Conservation (phyloP, 2,888 invertebrate genomes). For the Trichopoda pennipes region DNA sequence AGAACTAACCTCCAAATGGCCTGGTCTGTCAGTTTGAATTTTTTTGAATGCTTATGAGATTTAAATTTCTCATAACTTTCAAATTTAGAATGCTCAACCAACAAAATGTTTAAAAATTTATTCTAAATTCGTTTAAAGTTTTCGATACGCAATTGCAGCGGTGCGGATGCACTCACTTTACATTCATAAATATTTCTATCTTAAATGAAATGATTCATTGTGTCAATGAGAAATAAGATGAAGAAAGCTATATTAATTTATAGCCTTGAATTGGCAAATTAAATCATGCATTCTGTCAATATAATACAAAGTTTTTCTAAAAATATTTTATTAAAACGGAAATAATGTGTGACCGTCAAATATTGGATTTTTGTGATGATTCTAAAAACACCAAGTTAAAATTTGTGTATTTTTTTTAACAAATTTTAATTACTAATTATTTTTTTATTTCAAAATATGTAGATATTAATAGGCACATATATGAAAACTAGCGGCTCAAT, state of each 20-base stretch:
- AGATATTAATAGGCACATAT: no score
- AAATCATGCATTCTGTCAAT: slow-evolving; percentile 63
- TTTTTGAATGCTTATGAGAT: no score
- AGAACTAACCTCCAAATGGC: no score
- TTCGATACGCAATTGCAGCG: no score
- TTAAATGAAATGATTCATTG: no score
- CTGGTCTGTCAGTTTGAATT: no score
- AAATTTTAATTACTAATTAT: slow-evolving; percentile 45
- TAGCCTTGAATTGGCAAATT: slow-evolving; percentile 62
- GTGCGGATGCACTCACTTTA: no score
- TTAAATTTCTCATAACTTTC: no score
- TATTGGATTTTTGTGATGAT: slow-evolving; percentile 13
- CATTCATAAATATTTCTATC: no score
- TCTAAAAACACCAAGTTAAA: slow-evolving; percentile 31
- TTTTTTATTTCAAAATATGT: slow-evolving; percentile 19
- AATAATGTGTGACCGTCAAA: slow-evolving; percentile 29
- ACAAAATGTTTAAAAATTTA: no score
- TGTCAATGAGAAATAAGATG: background rate
- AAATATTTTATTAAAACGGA: slow-evolving; percentile 50
- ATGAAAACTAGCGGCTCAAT: slow-evolving; percentile 32
- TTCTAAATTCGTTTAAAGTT: no score
- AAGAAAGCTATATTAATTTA: background rate
- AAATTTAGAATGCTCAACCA: no score
- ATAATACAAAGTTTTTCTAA: slow-evolving; percentile 49
- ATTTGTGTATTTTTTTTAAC: slow-evolving; percentile 36